These are phyloP conservation scores for Platycnemis pennipes DNA, from an alignment of 2,888 invertebrate species.

Conservation along the genomic window DNA sequence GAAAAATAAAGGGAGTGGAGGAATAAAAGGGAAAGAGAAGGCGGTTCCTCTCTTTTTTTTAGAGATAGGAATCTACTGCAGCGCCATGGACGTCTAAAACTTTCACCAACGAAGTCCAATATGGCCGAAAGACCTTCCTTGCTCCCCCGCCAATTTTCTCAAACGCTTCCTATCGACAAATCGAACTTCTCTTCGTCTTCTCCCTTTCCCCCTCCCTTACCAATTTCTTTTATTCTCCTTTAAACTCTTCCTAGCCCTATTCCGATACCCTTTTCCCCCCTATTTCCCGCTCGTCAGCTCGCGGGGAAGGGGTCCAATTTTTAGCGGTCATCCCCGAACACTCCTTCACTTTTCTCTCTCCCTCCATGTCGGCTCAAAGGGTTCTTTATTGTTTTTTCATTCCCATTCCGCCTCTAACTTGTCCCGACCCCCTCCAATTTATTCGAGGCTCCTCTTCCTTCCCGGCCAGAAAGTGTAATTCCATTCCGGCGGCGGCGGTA, in stretches of 20 bases:
- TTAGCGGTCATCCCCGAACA: constrained; percentile 8
- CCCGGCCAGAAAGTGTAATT: constrained; percentile 4
- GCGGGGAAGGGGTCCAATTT: not conserved
- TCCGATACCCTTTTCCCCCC: not conserved
- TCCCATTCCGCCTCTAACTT: not conserved
- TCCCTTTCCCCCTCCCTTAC: not conserved
- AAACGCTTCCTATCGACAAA: not conserved
- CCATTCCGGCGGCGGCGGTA: not conserved
- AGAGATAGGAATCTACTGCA: constrained; percentile 3
- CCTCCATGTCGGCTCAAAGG: constrained; percentile 20
- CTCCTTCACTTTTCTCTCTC: not conserved
- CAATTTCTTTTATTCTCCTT: not conserved
- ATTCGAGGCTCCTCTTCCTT: not conserved
- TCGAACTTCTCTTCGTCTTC: not conserved
- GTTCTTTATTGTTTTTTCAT: constrained; percentile 31
- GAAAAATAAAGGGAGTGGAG: not conserved
- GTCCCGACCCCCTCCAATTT: not conserved
- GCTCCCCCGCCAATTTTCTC: not conserved
- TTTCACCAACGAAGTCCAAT: not conserved
- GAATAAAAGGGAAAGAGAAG: not conserved
- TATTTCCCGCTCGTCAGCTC: not conserved
- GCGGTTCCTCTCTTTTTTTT: not conserved
- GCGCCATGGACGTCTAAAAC: not conserved
- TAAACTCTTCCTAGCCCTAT: not conserved
- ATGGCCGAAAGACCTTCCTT: not conserved